phyloP scores from a whole-genome alignment of 2,888 invertebrate species.

The Amitus sp. region DNA sequence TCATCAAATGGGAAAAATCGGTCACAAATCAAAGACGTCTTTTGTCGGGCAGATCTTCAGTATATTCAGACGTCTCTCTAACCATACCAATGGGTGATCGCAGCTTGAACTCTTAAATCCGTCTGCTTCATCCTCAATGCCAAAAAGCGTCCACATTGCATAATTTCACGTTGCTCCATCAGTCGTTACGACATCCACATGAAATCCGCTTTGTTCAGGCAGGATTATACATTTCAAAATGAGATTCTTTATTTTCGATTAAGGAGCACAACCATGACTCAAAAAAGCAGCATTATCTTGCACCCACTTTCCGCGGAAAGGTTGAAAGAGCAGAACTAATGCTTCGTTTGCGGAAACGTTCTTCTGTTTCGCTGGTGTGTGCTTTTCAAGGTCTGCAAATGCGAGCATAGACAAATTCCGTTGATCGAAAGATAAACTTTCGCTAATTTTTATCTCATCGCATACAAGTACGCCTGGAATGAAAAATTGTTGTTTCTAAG shows the following conservation, averaged over 20 bases:
- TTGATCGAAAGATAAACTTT: conserved; percentile 30
- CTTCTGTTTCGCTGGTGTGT: conserved; percentile 38
- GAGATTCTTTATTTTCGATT: too few species aligned
- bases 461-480: too few species aligned
- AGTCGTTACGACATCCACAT: conserved; percentile 25
- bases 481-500: too few species aligned
- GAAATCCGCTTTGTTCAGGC: conserved; percentile 36
- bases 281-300: conserved; percentile 45
- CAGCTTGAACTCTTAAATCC: too few species aligned
- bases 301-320: conserved; percentile 43
- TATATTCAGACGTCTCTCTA: too few species aligned
- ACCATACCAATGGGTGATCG: not conserved
- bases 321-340: conserved; percentile 45
- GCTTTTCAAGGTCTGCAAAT: conserved; percentile 39
- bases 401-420: conserved; percentile 18
- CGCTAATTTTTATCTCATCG: too few species aligned
- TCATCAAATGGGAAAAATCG: too few species aligned
- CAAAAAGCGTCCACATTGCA: not conserved
- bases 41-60: too few species aligned
- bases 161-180: not conserved
- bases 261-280: conserved; percentile 42
- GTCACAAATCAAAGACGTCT: too few species aligned
- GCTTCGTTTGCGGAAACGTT: conserved; percentile 44
- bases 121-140: not conserved
- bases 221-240: conserved; percentile 44